Evolutionary conservation across 1,140 invertebrate genomes (phyloP).

Genomic region (Lordiphosa mommai): DNA sequence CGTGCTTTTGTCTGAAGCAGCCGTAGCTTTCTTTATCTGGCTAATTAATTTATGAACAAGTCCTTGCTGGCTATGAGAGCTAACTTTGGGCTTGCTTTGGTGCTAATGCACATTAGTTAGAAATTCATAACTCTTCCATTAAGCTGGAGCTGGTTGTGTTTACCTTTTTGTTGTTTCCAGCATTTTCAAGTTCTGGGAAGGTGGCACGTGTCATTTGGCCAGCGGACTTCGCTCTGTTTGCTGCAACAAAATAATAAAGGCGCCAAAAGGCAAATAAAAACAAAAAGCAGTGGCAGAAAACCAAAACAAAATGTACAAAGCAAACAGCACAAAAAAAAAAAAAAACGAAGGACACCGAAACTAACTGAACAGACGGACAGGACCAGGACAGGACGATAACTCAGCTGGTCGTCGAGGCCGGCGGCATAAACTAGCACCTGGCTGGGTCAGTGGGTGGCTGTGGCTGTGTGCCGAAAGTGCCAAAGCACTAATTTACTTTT

Average conservation of each 20-base stretch:
- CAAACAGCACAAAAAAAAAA: constrained; percentile 2
- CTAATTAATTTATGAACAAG: constrained; percentile 70
- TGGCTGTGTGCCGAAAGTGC: constrained; percentile 72
- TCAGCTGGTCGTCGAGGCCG: constrained; percentile 43
- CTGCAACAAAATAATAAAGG: constrained; percentile 66
- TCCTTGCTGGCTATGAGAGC: background rate
- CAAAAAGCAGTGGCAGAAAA: constrained; percentile 38
- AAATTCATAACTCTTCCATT: constrained; percentile 73
- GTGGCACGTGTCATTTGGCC: constrained; percentile 20
- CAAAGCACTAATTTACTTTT: constrained; percentile 78
- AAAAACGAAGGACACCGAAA: constrained; percentile 60
- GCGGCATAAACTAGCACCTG: constrained; percentile 68
- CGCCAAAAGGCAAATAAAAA: constrained; percentile 72
- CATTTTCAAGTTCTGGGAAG: background rate
- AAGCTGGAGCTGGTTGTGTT: constrained; percentile 9
- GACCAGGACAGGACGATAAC: constrained; percentile 37
- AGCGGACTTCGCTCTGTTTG: constrained; percentile 30
- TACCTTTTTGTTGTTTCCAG: constrained; percentile 15
- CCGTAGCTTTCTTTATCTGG: constrained; percentile 39
- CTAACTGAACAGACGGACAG: constrained; percentile 48
- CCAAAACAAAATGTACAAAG: constrained; percentile 44
- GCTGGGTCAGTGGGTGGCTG: constrained; percentile 38
- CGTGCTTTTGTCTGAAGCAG: constrained; percentile 39
- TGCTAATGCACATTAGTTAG: constrained; percentile 61
- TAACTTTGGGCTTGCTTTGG: background rate